phyloP scores from a whole-genome alignment of 2,113 vertebrate genomes.

The Myiopsitta monachus region DNA sequence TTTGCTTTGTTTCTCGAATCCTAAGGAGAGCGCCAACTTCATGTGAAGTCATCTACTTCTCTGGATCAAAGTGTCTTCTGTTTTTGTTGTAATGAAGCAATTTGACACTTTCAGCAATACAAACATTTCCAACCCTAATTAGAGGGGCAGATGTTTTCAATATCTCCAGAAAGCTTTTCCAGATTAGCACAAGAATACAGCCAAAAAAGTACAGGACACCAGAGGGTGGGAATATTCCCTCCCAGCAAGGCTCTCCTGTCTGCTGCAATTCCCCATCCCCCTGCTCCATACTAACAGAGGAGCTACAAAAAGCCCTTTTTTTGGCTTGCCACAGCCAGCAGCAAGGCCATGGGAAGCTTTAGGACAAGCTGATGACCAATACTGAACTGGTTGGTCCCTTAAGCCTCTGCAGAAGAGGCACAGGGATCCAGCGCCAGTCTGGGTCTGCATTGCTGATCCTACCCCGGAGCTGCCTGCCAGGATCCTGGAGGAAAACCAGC shows the following conservation, averaged over 20 bases:
- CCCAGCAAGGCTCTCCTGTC: neutral
- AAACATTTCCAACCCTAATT: constrained; percentile 19
- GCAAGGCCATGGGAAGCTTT: rapidly evolving
- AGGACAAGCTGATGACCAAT: neutral
- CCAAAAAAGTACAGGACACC: constrained; percentile 12
- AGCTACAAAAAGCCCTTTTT: neutral
- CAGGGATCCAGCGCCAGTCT: neutral
- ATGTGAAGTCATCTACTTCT: neutral
- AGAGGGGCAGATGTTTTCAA: constrained; percentile 29
- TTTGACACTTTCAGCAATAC: neutral
- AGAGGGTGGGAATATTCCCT: neutral
- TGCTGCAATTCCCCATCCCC: neutral
- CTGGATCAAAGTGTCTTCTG: constrained; percentile 7
- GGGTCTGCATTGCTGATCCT: neutral
- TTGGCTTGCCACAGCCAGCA: neutral
- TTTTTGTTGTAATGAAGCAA: constrained; percentile 6
- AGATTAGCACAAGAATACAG: neutral
- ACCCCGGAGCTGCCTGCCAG: neutral
- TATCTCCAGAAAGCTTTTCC: constrained; percentile 26
- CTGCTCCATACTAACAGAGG: neutral
- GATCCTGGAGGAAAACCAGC: neutral
- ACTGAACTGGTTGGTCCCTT: neutral
- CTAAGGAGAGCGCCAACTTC: neutral
- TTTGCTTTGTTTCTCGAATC: neutral
- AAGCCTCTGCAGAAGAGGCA: neutral